Conservation (phyloP, 2,797 vertebrate genomes). For the Macropus fuliginosus region DNA sequence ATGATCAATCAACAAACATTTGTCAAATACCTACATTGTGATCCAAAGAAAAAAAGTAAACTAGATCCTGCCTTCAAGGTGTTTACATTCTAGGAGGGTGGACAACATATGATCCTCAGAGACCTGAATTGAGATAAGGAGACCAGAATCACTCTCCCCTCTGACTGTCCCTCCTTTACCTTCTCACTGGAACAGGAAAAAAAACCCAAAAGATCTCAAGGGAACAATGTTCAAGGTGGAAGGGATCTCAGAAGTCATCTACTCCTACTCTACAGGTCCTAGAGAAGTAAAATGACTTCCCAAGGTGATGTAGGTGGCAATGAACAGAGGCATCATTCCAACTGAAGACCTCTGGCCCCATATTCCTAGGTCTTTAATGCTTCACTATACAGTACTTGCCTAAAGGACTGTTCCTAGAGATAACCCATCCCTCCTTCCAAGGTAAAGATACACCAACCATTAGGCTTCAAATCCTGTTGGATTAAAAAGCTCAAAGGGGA, state of each 20-base stretch:
- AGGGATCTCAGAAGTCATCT: not conserved
- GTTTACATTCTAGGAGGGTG: not conserved
- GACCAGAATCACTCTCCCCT: slow-evolving; percentile 5
- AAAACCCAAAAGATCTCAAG: not conserved
- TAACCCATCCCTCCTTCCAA: not conserved
- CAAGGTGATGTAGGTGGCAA: not conserved
- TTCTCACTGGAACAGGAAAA: not conserved
- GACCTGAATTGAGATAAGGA: slow-evolving; percentile 21
- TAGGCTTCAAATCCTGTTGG: not conserved
- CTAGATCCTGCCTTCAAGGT: not conserved
- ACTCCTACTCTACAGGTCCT: not conserved
- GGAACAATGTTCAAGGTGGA: not conserved
- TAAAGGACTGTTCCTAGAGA: not conserved
- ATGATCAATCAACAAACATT: not conserved
- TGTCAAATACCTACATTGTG: not conserved
- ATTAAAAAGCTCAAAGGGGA: not conserved
- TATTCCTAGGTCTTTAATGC: not conserved
- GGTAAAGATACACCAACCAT: not conserved
- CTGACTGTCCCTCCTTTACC: not conserved
- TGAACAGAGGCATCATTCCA: not conserved
- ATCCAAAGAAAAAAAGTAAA: not conserved
- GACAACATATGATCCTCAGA: not conserved
- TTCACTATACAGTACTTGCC: not conserved
- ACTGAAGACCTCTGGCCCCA: not conserved
- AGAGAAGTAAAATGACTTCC: not conserved